Percentiles rank a stretch among this genome's conserved stretches.
phyloP scores from a whole-genome alignment of 2,797 vertebrate genomes.

The Phataginus tetradactyla region DNA sequence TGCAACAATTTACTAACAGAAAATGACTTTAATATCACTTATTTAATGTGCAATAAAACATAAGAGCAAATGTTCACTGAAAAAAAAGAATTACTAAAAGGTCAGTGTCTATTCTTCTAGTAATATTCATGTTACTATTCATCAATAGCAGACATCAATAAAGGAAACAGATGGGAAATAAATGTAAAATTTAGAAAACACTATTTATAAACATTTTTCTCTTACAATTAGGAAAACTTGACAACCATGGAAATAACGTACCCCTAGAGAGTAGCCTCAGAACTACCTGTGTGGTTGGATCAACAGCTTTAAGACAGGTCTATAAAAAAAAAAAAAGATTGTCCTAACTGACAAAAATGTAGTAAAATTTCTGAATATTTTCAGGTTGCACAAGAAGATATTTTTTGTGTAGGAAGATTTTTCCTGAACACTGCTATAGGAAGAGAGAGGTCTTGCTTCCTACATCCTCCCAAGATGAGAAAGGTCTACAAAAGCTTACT shows the following conservation, averaged over 20 bases:
- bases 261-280: not conserved
- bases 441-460: not conserved
- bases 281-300: not conserved
- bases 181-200: not conserved
- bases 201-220: not conserved
- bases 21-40: not conserved
- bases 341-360: not conserved
- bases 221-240: not conserved
- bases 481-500: not conserved
- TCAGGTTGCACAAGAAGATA: not conserved
- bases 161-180: not conserved
- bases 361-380: not conserved
- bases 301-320: not conserved
- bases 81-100: conserved; percentile 12
- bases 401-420: not conserved
- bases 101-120: conserved; percentile 1
- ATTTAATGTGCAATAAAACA: conserved; percentile 11
- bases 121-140: not conserved
- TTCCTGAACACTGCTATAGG: not conserved
- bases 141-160: not conserved
- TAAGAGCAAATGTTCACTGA: not conserved
- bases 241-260: not conserved
- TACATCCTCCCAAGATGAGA: not conserved
- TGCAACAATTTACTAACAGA: conserved; percentile 30
- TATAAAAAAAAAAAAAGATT: not conserved